phyloP scores from a whole-genome alignment of 2,113 vertebrate species.

The Nestor notabilis region DNA sequence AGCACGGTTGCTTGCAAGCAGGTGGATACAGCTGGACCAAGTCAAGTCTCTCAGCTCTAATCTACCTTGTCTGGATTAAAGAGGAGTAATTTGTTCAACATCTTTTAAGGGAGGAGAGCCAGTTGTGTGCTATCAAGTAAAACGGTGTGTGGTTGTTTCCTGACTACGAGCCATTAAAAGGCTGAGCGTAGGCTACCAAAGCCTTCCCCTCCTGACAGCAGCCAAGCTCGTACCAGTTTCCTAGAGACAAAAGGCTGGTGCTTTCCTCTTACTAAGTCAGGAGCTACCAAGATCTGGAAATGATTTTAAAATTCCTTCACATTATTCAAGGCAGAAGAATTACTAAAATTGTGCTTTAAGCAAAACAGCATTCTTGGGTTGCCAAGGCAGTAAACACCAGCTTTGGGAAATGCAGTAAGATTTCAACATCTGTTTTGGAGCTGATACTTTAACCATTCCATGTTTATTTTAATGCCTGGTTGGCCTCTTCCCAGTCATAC shows the following conservation, averaged over 20 bases:
- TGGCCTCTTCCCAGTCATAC: slow-evolving; percentile 11
- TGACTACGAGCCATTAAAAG: slow-evolving; percentile 32
- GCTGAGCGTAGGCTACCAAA: slow-evolving; percentile 51
- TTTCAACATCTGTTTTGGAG: slow-evolving; percentile 65
- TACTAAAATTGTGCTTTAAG: slow-evolving; percentile 65
- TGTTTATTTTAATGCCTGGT: slow-evolving; percentile 43
- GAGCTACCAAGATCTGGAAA: slow-evolving; percentile 61
- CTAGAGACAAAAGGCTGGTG: neutral
- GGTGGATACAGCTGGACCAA: slow-evolving; percentile 47
- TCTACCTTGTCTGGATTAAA: slow-evolving; percentile 74
- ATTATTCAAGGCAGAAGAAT: slow-evolving; percentile 72
- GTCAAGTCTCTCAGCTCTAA: slow-evolving; percentile 54
- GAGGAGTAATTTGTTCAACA: slow-evolving; percentile 68
- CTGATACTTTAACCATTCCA: slow-evolving; percentile 41
- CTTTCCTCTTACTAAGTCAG: slow-evolving; percentile 25
- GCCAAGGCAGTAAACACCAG: slow-evolving; percentile 66
- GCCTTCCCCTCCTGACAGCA: slow-evolving; percentile 46
- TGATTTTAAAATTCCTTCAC: slow-evolving; percentile 65
- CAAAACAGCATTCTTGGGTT: slow-evolving; percentile 63
- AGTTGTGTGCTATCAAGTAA: slow-evolving; percentile 13
- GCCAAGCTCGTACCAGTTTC: slow-evolving; percentile 32
- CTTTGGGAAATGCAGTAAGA: slow-evolving; percentile 62
- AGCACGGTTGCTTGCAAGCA: neutral
- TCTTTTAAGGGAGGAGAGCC: slow-evolving; percentile 47
- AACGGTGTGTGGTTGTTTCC: slow-evolving; percentile 56